A percentile compares a stretch with the other conserved stretches of the same genome.
Evolutionary conservation across 1,140 invertebrate species (phyloP).

Genomic region (Heterodera carotae): DNA sequence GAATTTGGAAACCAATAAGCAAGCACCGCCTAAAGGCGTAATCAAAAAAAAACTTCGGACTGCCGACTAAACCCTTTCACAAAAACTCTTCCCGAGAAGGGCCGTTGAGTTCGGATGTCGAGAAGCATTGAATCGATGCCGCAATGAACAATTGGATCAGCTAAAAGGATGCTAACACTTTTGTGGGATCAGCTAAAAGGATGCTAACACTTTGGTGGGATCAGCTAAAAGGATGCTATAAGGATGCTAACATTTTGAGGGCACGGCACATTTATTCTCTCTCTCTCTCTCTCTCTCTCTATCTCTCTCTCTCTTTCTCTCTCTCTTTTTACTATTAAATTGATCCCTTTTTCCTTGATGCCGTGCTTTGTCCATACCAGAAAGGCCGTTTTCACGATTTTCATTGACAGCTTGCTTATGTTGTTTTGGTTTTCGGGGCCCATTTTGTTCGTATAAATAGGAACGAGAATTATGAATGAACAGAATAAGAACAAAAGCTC

Average conservation of each 20-base stretch:
- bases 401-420: no score
- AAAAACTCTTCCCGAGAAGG: slow-evolving; percentile 61
- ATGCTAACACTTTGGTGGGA: no score
- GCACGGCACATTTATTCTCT: no score
- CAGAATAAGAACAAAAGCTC: background rate
- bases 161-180: slow-evolving; percentile 27
- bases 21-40: background rate
- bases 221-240: slow-evolving; percentile 39
- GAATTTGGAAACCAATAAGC: slow-evolving; percentile 26
- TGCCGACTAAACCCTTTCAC: slow-evolving; percentile 59
- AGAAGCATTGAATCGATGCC: slow-evolving; percentile 37
- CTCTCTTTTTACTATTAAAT: no score
- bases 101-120: slow-evolving; percentile 47
- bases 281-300: no score
- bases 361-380: background rate
- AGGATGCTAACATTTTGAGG: no score
- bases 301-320: no score
- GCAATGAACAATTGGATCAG: slow-evolving; percentile 44
- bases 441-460: background rate
- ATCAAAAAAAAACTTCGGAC: slow-evolving; percentile 9
- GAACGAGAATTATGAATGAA: background rate
- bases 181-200: slow-evolving; percentile 42
- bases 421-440: no score
- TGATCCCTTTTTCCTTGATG: no score
- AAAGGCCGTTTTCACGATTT: background rate